Base-by-base conservation (phyloP, 2,888 invertebrate genomes). In the Labia minor region DNA sequence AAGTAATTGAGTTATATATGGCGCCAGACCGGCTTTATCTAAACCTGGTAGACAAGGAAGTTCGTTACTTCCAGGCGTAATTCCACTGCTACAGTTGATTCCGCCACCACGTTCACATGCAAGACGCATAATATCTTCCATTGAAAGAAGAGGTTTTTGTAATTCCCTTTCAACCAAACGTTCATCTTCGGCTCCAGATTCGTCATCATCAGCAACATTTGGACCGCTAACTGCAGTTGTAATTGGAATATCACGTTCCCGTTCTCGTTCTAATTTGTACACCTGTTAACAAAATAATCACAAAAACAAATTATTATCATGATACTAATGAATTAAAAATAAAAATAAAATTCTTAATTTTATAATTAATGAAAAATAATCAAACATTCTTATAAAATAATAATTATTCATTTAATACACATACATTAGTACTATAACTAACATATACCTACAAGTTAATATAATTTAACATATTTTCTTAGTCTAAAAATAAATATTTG, bases 191-290 rank as follows among this genome's bases (percentile, higher is more conserved):
- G 83, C 81, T 19, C 81, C 82, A 66, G 83, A 81, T 72, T 81
- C 82, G 62, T 71, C 72, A 61, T 66, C 71, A 21, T 69, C 67
- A 20, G 67, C 70, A 1, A 67, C 69, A 73, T 72, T 66, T 72
- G 72, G 63, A 74, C 73, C 63, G 75, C 73, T 66, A 75, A 73
- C 68, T 74, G 75, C 71, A 73, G 77, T 66, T 1, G 71, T 69
- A 68, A 83, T 76, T 81, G 87, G 77, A 77, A 82, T 84, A 74
- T 88, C 88, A 72, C 86, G 82, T 74, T 85, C 85, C 65, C 85
- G 82, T 73, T 90, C 90, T 78, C 87, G 80, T 67, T 86, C 83
- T 74, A 90, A 81, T 78, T 92, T 92, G 82, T 90, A 89, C 76
- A 92, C 93, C 74, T 84, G 83, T 26, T 26, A 26, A 26, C 26